phyloP scores from a whole-genome alignment of 2,797 vertebrate species.

The Phaenicophaeus curvirostris region DNA sequence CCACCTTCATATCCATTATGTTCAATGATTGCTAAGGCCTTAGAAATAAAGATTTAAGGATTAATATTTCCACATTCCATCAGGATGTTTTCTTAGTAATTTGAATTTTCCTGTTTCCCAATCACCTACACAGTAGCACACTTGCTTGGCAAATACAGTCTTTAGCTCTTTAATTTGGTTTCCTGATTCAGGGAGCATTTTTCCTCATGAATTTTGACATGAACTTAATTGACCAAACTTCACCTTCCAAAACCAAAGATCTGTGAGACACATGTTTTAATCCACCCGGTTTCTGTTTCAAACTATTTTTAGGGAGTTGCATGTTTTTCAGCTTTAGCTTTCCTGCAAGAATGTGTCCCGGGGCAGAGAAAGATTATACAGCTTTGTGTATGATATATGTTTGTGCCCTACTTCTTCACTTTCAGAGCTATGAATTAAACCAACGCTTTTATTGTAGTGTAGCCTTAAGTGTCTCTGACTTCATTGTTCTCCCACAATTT shows the following conservation, averaged over 20 bases:
- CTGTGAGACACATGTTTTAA: slow-evolving; percentile 31
- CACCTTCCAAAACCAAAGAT: slow-evolving; percentile 50
- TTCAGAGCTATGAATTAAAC: neutral
- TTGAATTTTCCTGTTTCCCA: neutral
- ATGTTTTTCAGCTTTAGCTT: slow-evolving; percentile 27
- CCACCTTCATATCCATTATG: neutral
- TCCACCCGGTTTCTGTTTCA: neutral
- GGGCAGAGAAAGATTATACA: neutral
- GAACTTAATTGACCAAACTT: slow-evolving; percentile 37
- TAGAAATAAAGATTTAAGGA: neutral
- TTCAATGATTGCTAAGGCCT: neutral
- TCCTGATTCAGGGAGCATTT: slow-evolving; percentile 25
- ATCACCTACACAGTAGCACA: neutral
- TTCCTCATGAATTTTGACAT: slow-evolving; percentile 45
- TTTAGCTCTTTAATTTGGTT: slow-evolving; percentile 7
- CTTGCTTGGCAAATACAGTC: neutral
- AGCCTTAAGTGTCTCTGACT: neutral
- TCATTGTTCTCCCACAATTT: neutral
- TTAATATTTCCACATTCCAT: neutral
- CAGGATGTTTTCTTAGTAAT: neutral
- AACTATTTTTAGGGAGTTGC: neutral
- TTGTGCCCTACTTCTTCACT: neutral
- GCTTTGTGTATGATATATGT: neutral
- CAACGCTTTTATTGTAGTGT: neutral
- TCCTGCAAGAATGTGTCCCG: neutral